phyloP scores from a whole-genome alignment of 2,113 vertebrate genomes.

The Neogale vison region DNA sequence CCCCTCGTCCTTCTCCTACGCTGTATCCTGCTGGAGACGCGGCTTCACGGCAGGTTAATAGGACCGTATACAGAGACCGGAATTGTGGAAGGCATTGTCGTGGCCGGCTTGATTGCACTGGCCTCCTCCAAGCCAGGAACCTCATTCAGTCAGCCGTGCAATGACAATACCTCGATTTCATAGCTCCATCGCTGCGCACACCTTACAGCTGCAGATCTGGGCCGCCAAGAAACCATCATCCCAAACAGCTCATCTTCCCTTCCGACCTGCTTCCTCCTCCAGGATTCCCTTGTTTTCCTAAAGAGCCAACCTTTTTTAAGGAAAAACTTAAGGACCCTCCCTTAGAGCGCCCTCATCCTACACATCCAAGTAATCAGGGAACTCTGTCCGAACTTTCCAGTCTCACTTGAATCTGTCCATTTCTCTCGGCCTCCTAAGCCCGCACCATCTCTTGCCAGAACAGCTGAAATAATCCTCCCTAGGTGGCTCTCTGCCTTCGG shows the following conservation, averaged over 20 bases:
- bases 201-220: neutral
- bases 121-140: neutral
- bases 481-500: neutral
- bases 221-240: neutral
- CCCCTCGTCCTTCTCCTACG: neutral
- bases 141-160: neutral
- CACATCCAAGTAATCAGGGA: neutral
- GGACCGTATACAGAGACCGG: neutral
- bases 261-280: neutral
- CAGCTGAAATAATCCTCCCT: neutral
- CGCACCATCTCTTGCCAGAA: neutral
- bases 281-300: neutral
- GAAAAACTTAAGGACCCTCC: neutral
- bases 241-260: neutral
- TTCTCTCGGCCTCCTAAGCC: neutral
- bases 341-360: neutral
- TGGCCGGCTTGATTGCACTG: neutral
- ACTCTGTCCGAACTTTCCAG: neutral
- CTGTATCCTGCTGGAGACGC: neutral
- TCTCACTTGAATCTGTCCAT: neutral
- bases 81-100: neutral
- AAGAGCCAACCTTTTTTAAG: neutral
- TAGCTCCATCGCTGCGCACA: neutral
- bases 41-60: neutral
- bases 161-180: neutral